Conservation (phyloP, 2,113 vertebrate genomes). For the Proteles cristata region DNA sequence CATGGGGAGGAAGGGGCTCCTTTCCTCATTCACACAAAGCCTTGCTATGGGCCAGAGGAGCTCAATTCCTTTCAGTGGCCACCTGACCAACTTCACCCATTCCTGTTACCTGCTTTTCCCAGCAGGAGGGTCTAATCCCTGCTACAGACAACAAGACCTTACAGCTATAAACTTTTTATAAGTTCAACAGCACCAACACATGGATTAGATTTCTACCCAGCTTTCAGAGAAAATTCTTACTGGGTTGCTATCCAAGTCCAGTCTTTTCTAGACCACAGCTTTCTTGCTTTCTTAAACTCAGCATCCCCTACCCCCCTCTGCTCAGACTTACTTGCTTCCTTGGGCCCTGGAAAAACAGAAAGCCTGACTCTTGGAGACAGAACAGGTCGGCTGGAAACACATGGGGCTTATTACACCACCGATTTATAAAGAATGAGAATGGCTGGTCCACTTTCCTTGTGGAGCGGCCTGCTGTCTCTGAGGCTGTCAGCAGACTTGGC, state of each 20-base stretch:
- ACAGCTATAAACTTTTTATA: background rate
- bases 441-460: background rate
- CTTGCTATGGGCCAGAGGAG: background rate
- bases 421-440: background rate
- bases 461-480: background rate
- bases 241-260: background rate
- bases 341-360: slow-evolving; percentile 16
- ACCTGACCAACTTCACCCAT: background rate
- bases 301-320: background rate
- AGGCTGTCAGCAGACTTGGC: background rate
- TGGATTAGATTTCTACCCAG: background rate
- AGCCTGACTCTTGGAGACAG: background rate
- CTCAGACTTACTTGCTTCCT: background rate
- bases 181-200: background rate
- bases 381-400: slow-evolving; percentile 20
- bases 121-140: background rate
- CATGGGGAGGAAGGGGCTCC: background rate
- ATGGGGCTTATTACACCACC: background rate
- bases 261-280: background rate
- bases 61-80: background rate
- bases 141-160: background rate
- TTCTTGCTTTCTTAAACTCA: slow-evolving; percentile 13
- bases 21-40: background rate
- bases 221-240: slow-evolving; percentile 5
- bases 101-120: background rate